Evolutionary conservation across 2,888 invertebrate species (phyloP).

Genomic region (Branchellion lobata): DNA sequence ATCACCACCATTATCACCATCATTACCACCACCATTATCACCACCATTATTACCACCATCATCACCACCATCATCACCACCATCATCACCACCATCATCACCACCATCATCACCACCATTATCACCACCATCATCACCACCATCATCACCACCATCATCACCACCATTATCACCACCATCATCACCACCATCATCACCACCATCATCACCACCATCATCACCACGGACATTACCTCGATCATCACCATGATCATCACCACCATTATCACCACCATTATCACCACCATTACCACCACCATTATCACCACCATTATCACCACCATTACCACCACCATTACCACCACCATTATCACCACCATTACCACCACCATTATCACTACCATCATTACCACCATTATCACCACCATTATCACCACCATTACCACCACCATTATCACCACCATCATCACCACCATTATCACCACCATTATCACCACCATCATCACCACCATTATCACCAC

Average conservation of each 20-base stretch:
- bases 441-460: too few species aligned
- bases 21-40: too few species aligned
- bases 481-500: too few species aligned
- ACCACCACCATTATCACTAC: slow-evolving; percentile 23
- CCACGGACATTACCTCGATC: not conserved
- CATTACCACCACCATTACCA: too few species aligned
- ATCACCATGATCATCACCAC: slow-evolving; percentile 5
- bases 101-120: not conserved
- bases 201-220: slow-evolving; percentile 16
- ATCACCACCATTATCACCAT: too few species aligned
- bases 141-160: slow-evolving; percentile 30
- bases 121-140: slow-evolving; percentile 16
- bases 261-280: slow-evolving; percentile 13
- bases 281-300: slow-evolving; percentile 20
- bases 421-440: too few species aligned
- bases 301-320: slow-evolving; percentile 11
- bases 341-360: slow-evolving; percentile 7
- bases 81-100: not conserved
- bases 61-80: not conserved
- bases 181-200: not conserved
- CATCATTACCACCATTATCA: too few species aligned
- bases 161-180: slow-evolving; percentile 7
- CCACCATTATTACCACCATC: too few species aligned
- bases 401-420: too few species aligned
- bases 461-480: too few species aligned